A percentile compares a stretch with the other conserved stretches of the same genome.
Conservation (phyloP, 2,888 invertebrate species). For the Helleia helle region DNA sequence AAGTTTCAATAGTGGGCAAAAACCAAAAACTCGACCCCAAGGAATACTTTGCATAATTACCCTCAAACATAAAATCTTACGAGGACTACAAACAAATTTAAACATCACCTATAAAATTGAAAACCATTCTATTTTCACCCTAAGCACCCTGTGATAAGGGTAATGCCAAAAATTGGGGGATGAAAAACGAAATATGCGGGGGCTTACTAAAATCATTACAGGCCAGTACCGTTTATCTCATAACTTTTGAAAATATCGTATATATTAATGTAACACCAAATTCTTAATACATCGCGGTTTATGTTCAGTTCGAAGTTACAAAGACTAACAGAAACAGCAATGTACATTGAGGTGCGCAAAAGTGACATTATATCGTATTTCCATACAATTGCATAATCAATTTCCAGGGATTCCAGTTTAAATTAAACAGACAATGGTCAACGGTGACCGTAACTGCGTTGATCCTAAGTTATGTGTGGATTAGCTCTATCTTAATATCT, state of each 20-base stretch:
- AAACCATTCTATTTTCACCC: conserved; percentile 21
- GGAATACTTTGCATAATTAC: conserved; percentile 67
- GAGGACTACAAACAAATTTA: conserved; percentile 40
- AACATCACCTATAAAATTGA: not conserved
- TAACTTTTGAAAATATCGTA: conserved; percentile 1
- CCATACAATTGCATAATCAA: conserved; percentile 51
- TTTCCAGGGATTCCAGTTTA: conserved; percentile 50
- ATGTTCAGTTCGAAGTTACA: not conserved
- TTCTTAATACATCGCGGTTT: conserved; percentile 18
- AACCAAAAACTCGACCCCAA: conserved; percentile 61
- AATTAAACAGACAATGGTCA: conserved; percentile 73
- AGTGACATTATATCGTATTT: conserved; percentile 10
- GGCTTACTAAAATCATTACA: conserved; percentile 30
- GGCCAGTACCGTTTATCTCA: conserved; percentile 17
- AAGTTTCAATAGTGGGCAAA: conserved; percentile 60
- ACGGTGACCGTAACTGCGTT: conserved; percentile 51
- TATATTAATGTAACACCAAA: not conserved
- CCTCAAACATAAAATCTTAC: conserved; percentile 66
- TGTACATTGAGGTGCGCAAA: conserved; percentile 7
- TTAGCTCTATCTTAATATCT: conserved; percentile 71
- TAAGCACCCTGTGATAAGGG: conserved; percentile 20
- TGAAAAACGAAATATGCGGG: conserved; percentile 24
- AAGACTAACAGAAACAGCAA: conserved; percentile 15
- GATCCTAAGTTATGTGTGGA: conserved; percentile 71
- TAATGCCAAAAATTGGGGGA: not conserved